Base-by-base conservation (phyloP, 1,140 invertebrate genomes). In the Drosophila lacertosa region DNA sequence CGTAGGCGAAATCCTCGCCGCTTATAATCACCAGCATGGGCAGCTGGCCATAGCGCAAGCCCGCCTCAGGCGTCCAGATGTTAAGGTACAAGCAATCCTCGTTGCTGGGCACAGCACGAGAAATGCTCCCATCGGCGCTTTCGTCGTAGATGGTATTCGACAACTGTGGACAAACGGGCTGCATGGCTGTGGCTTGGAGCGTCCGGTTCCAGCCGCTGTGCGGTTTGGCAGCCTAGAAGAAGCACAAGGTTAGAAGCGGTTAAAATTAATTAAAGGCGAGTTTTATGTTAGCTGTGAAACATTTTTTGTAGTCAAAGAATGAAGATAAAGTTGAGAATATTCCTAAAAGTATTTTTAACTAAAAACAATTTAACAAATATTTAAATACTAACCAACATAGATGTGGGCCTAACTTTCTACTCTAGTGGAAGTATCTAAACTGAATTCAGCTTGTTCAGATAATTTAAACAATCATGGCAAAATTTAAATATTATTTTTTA, bases 11-110 rank as follows among this genome's bases (percentile, higher is more conserved):
- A 51, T 93, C 92, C 73, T 94, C 93, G 33, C 93, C 94, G 59
- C 93, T 94, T 10, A 95, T 79, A 71, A 94, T 92, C 3, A 94
- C 92, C 22, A 94, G 74, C 2, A 95, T 93, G 9, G 94, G 94
- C 63, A 93, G 82, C 44, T 92, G 92, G 35, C 93, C 92, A 32
- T 92, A 92, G 10, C 89, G 90, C 77, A 94, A 91, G n/a, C 92
- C 92, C 69, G 91, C 91, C 93, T 93, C 92, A 15, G 93, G 93
- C 0, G 92, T 92, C 93, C 93, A 94, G 37, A 94, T 92, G 60
- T 93, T 94, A 9, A 94, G 73, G 50, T 91, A 93, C 7, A 94
- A 80, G 54, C 93, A 94, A 75, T 94, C 92, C 81, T 94, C 93
- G 54, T 89, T 78, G n/a, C 74, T 90, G 47, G 59, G 24, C 4